Conservation (phyloP, 1,140 invertebrate species). For the Wiebesia pumilae region DNA sequence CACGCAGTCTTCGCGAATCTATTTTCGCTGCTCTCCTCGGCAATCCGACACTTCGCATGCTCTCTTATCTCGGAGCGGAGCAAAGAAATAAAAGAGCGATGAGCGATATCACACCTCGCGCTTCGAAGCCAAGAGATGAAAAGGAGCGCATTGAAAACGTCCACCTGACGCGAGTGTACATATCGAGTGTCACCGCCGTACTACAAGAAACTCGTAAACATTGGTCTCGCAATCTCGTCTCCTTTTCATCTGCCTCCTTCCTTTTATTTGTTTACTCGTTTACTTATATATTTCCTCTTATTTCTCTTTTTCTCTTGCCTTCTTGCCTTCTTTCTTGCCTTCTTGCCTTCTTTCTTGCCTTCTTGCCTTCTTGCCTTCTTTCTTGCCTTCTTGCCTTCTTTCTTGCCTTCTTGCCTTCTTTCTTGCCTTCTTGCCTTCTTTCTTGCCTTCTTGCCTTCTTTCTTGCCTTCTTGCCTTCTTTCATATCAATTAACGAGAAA, state of each 20-base stretch:
- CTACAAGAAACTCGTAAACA: conserved; percentile 15
- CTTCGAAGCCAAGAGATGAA: neutral
- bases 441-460: no score
- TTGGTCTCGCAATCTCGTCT: neutral
- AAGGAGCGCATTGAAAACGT: conserved; percentile 3
- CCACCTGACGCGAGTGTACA: conserved; percentile 3
- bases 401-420: no score
- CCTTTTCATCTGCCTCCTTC: neutral
- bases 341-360: no score
- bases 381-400: no score
- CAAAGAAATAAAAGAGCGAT: neutral
- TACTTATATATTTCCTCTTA: neutral
- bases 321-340: no score
- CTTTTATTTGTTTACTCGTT: neutral
- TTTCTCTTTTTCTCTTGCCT: no score
- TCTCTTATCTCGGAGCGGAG: neutral
- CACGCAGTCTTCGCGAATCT: neutral
- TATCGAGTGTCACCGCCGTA: conserved; percentile 10
- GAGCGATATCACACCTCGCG: conserved; percentile 22
- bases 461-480: neutral
- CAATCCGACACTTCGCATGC: neutral
- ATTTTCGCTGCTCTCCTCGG: neutral
- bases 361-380: no score
- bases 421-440: no score
- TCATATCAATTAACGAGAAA: neutral